Evolutionary conservation across 1,140 invertebrate species (phyloP), one percentile per base, ranked within the genome.

Genomic region (Carposina sasakii): DNA sequence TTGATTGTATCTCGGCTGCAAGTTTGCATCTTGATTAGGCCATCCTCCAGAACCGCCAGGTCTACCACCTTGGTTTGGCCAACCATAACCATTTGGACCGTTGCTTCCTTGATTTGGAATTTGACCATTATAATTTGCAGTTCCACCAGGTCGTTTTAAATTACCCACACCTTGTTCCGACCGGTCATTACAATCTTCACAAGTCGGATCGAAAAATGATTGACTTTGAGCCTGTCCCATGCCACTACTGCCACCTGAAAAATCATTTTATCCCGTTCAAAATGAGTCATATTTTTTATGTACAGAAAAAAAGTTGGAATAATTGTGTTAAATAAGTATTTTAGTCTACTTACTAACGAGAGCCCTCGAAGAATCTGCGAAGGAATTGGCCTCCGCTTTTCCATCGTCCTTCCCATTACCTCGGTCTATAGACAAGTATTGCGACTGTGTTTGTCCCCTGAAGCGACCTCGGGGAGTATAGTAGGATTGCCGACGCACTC

Each of bases 221-320:
- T 91, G 90, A 85, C 93, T 94, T 81, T 94, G 93, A 1, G 92
- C 92, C 85, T 93, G 91, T 1, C 92, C 92, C 91, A 94, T 93
- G 47, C 92, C 92, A 68, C 89, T 91, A 20, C 75, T 89, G 16
- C 90, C 91, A 85, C 87, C 91, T 92, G 43, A 55, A 79, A 71
- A 23, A 53, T 21, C 10, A 26, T 26, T 6, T 12, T 26, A 26
- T 26, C 24, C 5, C 24, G 5, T 26, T 26, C 24, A 6, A 26
- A n/a, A n/a, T n/a, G n/a, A n/a, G n/a, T n/a, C n/a, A n/a, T n/a
- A n/a, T n/a, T n/a, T n/a, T n/a, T n/a, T n/a, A n/a, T n/a, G n/a
- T n/a, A n/a, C n/a, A n/a, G n/a, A n/a, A n/a, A n/a, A n/a, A n/a
- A n/a, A n/a, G n/a, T n/a, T n/a, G n/a, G n/a, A n/a, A n/a, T n/a